phyloP scores from a whole-genome alignment of 2,797 vertebrate genomes.

The Cirrhinus molitorella region DNA sequence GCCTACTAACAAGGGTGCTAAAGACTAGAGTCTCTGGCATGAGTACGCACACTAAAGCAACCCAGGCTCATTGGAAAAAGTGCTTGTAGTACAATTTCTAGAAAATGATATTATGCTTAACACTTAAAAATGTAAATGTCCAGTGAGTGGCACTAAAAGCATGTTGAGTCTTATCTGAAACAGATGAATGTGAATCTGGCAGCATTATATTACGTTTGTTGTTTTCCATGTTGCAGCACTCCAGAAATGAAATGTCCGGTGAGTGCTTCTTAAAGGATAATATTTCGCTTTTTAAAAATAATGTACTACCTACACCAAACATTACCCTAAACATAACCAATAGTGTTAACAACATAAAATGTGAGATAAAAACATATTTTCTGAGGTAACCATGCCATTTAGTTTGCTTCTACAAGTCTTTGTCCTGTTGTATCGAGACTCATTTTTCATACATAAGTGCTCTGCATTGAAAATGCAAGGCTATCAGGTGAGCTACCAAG shows the following conservation, averaged over 20 bases:
- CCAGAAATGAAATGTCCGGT: neutral
- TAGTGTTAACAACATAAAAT: neutral
- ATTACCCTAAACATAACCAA: neutral
- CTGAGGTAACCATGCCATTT: neutral
- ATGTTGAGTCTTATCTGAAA: too few species aligned
- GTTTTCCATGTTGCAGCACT: neutral
- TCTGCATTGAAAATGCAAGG: neutral
- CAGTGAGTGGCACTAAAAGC: neutral
- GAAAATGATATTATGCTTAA: neutral
- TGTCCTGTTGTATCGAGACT: neutral
- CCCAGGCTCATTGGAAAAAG: too few species aligned
- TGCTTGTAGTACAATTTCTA: too few species aligned
- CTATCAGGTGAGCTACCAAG: neutral
- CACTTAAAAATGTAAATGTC: neutral
- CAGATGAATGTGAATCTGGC: neutral
- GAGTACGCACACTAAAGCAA: neutral
- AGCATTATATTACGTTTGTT: neutral
- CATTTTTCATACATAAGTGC: neutral
- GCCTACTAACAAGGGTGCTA: neutral
- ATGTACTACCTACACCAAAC: neutral
- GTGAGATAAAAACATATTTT: neutral
- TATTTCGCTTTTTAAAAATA: neutral
- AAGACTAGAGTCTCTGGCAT: neutral
- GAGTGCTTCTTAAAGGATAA: neutral
- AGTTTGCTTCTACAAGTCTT: neutral